phyloP scores from a whole-genome alignment of 2,113 vertebrate species.

The Poecilia latipinna region DNA sequence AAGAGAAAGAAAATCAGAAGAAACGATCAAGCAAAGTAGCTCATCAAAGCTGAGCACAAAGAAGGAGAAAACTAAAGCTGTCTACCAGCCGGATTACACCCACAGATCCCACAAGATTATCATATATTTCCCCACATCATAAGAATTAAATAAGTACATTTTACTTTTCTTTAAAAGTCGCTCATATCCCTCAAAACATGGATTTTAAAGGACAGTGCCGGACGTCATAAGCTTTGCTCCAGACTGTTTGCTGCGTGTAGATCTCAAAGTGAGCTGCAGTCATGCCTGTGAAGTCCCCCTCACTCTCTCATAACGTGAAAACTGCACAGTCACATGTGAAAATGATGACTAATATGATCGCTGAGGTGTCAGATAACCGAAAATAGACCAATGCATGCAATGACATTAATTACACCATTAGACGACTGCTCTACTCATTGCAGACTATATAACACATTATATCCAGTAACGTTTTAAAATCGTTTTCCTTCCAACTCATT shows the following conservation, averaged over 20 bases:
- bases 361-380: not conserved
- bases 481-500: too few relatives aligned
- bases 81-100: too few relatives aligned
- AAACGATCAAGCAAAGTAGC: too few relatives aligned
- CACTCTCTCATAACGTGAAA: not conserved
- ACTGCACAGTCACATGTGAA: slow-evolving; percentile 1
- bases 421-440: not conserved
- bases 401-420: not conserved
- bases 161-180: not conserved
- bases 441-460: too few relatives aligned
- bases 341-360: not conserved
- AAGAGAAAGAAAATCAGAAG: not conserved
- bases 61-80: too few relatives aligned
- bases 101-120: too few relatives aligned
- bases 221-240: not conserved
- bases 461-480: too few relatives aligned
- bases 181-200: not conserved
- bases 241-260: not conserved
- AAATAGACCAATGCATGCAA: not conserved
- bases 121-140: too few relatives aligned
- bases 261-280: not conserved
- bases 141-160: not conserved
- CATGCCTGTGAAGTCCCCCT: slow-evolving; percentile 14
- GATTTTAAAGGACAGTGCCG: not conserved
- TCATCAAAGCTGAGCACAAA: too few relatives aligned